Base-by-base conservation (phyloP, 2,888 invertebrate genomes). In the Argyresthia albistria region DNA sequence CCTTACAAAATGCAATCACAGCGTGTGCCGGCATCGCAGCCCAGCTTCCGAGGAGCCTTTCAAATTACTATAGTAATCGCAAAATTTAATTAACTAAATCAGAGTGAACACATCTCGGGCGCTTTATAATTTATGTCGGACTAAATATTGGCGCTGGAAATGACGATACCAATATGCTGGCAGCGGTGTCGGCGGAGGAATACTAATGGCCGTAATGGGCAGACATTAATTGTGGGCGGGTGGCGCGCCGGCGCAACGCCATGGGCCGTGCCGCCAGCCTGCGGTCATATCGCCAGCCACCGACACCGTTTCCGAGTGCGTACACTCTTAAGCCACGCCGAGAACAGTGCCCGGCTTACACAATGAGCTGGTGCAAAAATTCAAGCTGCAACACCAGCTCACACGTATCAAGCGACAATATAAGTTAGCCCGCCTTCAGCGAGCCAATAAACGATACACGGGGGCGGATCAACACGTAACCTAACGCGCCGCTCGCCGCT, bases 191-290 rank as follows among this genome's bases (percentile, higher is more conserved):
- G 64, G 64, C 63, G 61, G 65, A 73, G 71, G 73, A 76, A 79
- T 76, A 74, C 69, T 78, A 76, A 79, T 77, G 69, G 68, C 59
- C 56, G 60, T 70, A 74, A 76, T 73, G 69, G 71, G 65, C 60
- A 63, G 61, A 68, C 70, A 74, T 76, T 72, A 73, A 75, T 75
- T 73, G 68, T 67, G 65, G 64, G 50, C 48, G 49, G 48, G 36
- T 35, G 15, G 14, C 52, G 55, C 43, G 60, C 59, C 57, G 59
- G 59, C 58, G 58, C 57, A 25, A 58, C 35, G 25, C 39, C n/a
- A n/a, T 35, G 47, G 9, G 47, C n/a, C 35, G n/a, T 12, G 35
- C 35, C 47, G 47, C 39, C 12, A 37, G n/a, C 48, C 48, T 10
- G 14, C 48, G 35, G 14, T 35, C 37, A 36, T 35, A 35, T 25